Conservation (phyloP, 2,113 vertebrate species). For the Oryzias melastigma region DNA sequence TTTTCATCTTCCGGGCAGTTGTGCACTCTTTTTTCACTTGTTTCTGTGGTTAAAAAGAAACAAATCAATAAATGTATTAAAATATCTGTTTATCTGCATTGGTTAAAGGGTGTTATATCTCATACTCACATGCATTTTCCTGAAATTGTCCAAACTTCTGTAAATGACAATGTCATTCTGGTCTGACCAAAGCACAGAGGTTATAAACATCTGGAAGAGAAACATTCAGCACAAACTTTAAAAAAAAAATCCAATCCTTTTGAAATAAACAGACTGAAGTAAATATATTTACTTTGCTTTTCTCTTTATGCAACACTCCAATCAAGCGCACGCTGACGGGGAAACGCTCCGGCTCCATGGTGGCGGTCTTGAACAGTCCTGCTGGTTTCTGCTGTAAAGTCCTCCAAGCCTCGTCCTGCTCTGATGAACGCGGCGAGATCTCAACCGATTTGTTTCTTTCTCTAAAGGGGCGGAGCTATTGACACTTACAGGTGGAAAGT, state of each 20-base stretch:
- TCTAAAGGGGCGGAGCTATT: conserved; percentile 5
- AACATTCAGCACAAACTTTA: neutral
- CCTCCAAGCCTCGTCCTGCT: neutral
- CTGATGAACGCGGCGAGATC: neutral
- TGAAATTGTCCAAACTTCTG: conserved; percentile 82
- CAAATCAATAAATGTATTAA: too few relatives aligned
- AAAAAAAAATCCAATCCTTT: neutral
- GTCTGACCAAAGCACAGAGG: conserved; percentile 88
- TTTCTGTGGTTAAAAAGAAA: conserved; percentile 71
- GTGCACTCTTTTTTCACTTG: conserved; percentile 84
- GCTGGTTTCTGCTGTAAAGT: neutral
- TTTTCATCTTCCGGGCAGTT: conserved; percentile 68
- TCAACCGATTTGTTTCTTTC: neutral
- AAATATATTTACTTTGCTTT: conserved; percentile 59
- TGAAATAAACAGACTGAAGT: neutral
- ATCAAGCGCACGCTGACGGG: conserved; percentile 59
- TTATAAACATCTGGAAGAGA: conserved; percentile 79
- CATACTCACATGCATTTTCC: conserved; percentile 83
- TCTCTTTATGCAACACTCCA: conserved; percentile 74
- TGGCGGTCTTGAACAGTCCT: neutral
- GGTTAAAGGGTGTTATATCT: neutral
- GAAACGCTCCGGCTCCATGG: conserved; percentile 64
- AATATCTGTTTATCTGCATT: neutral
- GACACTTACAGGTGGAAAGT: neutral
- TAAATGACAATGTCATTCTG: conserved; percentile 82